A percentile compares a stretch with the other conserved stretches of the same genome.
phyloP scores from a whole-genome alignment of 2,113 vertebrate species.

The Tenebrosternarchus preto region DNA sequence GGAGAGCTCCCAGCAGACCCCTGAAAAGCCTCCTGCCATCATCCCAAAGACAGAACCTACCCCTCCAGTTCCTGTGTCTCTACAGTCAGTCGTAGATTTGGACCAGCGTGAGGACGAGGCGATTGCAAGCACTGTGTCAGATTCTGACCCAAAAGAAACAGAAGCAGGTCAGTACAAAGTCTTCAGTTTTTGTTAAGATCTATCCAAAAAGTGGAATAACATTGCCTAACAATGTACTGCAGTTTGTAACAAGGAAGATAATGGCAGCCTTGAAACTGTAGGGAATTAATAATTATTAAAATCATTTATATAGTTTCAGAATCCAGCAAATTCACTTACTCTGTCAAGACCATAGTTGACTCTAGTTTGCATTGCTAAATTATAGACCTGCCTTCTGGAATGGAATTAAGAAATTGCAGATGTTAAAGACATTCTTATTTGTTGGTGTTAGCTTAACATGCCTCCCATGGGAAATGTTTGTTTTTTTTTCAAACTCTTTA shows the following conservation, averaged over 20 bases:
- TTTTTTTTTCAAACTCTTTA: background rate
- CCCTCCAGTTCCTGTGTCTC: conserved; percentile 29
- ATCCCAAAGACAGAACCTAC: conserved; percentile 1
- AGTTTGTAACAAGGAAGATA: too few species aligned
- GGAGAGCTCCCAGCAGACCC: conserved; percentile 31
- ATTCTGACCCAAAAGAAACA: conserved; percentile 38
- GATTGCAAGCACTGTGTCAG: conserved; percentile 59
- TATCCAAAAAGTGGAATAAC: background rate
- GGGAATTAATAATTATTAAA: too few species aligned
- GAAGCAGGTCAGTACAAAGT: conserved; percentile 57
- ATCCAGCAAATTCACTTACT: background rate
- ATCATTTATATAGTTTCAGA: background rate
- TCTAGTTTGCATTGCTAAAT: background rate
- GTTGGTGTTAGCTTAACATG: too few species aligned
- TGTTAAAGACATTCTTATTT: background rate
- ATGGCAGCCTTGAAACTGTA: too few species aligned
- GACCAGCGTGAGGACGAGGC: conserved; percentile 66
- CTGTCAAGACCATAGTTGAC: background rate
- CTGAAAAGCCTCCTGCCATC: background rate
- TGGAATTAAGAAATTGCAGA: background rate
- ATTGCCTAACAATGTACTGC: too few species aligned
- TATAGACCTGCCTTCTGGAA: background rate
- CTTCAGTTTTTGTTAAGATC: background rate
- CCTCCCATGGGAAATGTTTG: too few species aligned
- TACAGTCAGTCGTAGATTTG: conserved; percentile 67